These are phyloP conservation scores for Neopelma chrysocephalum DNA, from an alignment of 2,797 vertebrate genomes.

Conservation along the genomic window DNA sequence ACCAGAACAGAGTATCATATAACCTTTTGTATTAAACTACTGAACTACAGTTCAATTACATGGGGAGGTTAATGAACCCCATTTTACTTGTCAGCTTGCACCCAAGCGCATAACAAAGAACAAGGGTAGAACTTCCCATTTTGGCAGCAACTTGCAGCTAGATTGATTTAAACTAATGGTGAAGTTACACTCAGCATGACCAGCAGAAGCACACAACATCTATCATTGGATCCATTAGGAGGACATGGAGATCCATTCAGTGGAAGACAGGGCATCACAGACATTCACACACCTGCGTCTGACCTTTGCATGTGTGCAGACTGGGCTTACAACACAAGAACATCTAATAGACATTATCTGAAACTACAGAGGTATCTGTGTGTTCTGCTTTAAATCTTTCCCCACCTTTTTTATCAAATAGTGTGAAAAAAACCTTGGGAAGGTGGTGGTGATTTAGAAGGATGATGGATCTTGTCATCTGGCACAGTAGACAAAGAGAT, in stretches of 20 bases:
- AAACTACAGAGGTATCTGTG: neutral
- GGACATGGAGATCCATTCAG: neutral
- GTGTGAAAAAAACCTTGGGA: neutral
- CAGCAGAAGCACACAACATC: neutral
- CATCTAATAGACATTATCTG: neutral
- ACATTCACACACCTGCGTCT: fast-evolving
- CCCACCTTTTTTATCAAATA: neutral
- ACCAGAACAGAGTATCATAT: neutral
- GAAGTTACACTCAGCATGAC: neutral
- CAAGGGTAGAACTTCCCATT: neutral
- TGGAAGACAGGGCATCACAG: neutral
- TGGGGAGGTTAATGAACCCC: neutral
- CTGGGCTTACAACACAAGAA: neutral
- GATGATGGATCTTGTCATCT: neutral
- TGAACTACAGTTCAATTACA: neutral
- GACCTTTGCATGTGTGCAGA: neutral
- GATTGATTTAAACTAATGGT: neutral
- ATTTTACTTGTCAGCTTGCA: neutral
- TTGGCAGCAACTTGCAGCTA: neutral
- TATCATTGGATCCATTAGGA: neutral
- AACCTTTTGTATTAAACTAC: neutral
- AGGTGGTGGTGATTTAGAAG: fast-evolving
- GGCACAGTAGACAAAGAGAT: neutral
- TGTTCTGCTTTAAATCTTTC: neutral
- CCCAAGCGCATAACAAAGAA: neutral